Percentiles rank a stretch among this genome's conserved stretches.
Conservation (phyloP, 1,140 invertebrate genomes). For the Lordiphosa mommai region DNA sequence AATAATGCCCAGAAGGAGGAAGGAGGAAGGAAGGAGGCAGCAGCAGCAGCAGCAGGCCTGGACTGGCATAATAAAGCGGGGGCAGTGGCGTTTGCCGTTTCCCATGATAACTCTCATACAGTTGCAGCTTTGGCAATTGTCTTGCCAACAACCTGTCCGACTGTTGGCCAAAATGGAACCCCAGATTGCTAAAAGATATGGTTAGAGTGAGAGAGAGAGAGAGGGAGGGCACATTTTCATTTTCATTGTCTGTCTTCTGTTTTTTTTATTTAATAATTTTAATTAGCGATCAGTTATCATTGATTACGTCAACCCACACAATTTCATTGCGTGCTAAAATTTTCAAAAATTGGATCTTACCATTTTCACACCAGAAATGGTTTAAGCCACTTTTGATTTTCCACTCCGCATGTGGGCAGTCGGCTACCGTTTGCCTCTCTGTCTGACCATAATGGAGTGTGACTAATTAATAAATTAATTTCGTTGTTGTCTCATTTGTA, state of each 20-base stretch:
- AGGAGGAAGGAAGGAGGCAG: too few species aligned
- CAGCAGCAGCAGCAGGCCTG: background rate
- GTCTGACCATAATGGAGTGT: slow-evolving; percentile 71
- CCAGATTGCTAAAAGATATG: slow-evolving; percentile 3
- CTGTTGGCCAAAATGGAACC: slow-evolving; percentile 59
- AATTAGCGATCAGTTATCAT: slow-evolving; percentile 69
- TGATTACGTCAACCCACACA: slow-evolving; percentile 59
- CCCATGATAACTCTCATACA: slow-evolving; percentile 63
- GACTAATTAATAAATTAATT: slow-evolving; percentile 78
- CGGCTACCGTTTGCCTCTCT: slow-evolving; percentile 38
- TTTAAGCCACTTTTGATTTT: background rate
- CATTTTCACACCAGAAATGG: slow-evolving; percentile 40
- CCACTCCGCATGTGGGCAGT: slow-evolving; percentile 63
- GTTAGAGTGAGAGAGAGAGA: background rate
- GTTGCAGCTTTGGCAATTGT: slow-evolving; percentile 46
- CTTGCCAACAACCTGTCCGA: slow-evolving; percentile 71
- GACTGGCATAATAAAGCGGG: slow-evolving; percentile 12
- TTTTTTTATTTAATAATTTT: slow-evolving; percentile 57
- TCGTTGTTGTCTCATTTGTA: slow-evolving; percentile 74
- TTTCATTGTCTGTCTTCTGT: slow-evolving; percentile 56
- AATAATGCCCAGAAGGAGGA: slow-evolving; percentile 4
- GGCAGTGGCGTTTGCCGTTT: slow-evolving; percentile 21
- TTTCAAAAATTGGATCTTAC: slow-evolving; percentile 37
- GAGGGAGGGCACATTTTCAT: slow-evolving; percentile 53
- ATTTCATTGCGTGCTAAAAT: slow-evolving; percentile 41